phyloP scores from a whole-genome alignment of 2,113 vertebrate genomes.

The Montifringilla adamsi region DNA sequence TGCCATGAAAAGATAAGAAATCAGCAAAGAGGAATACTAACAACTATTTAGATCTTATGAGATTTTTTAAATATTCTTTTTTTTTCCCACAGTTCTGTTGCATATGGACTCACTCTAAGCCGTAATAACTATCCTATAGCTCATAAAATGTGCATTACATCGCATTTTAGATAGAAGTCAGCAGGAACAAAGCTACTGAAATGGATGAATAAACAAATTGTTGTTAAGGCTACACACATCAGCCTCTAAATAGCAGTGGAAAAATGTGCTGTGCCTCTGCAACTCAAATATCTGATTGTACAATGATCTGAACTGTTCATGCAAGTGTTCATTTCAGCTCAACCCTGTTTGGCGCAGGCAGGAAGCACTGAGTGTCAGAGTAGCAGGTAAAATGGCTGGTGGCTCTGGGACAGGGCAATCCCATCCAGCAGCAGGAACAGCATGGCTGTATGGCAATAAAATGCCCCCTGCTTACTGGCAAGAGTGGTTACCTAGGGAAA shows the following conservation, averaged over 20 bases:
- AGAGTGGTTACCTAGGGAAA: not conserved
- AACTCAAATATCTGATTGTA: not conserved
- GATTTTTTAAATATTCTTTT: not conserved
- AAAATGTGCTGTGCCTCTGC: not conserved
- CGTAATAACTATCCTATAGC: not conserved
- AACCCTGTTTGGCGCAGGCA: not conserved
- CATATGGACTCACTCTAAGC: not conserved
- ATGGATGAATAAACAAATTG: slow-evolving; percentile 35
- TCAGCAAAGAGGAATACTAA: not conserved
- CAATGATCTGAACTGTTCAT: not conserved
- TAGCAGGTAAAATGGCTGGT: not conserved
- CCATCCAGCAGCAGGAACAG: not conserved
- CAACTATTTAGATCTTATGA: not conserved
- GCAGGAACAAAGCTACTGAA: slow-evolving; percentile 32
- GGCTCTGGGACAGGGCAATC: not conserved
- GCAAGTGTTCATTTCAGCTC: not conserved
- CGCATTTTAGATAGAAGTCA: not conserved
- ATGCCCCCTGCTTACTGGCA: not conserved
- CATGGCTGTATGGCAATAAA: not conserved
- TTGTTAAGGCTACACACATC: slow-evolving; percentile 27
- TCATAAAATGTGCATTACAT: slow-evolving; percentile 6
- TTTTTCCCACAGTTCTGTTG: not conserved
- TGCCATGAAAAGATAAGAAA: not conserved
- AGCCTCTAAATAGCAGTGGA: slow-evolving; percentile 2
- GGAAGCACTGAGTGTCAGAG: not conserved